A percentile compares a stretch with the other conserved stretches of the same genome.
Evolutionary conservation across 2,113 vertebrate genomes (phyloP).

Genomic region (Ramphastos sulfuratus): DNA sequence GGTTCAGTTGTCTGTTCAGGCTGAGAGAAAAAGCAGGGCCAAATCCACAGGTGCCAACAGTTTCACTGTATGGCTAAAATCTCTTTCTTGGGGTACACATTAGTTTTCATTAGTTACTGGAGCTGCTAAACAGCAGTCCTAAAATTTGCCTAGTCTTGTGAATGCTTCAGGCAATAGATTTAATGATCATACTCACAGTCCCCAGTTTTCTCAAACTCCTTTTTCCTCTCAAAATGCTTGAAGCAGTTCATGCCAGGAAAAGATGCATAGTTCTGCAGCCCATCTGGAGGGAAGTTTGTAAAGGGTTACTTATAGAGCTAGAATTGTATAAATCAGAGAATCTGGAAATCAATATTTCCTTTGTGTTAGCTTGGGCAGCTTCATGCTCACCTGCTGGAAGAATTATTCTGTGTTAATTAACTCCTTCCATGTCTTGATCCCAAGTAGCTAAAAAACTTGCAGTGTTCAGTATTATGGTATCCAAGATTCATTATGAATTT

Average conservation of each 20-base stretch:
- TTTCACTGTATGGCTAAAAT: not conserved
- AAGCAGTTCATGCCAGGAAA: not conserved
- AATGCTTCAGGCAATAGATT: not conserved
- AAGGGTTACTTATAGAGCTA: constrained; percentile 46
- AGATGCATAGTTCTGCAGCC: not conserved
- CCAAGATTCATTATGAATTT: constrained; percentile 47
- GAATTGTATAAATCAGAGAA: not conserved
- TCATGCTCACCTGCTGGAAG: constrained; percentile 31
- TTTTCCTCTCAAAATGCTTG: not conserved
- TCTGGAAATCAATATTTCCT: constrained; percentile 12
- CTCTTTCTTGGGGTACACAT: not conserved
- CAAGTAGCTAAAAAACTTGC: constrained; percentile 17
- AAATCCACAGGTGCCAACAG: not conserved
- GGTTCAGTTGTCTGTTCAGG: not conserved
- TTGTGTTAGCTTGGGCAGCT: constrained; percentile 16
- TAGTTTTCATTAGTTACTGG: not conserved
- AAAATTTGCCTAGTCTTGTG: not conserved
- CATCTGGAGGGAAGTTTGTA: not conserved
- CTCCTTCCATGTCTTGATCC: constrained; percentile 25
- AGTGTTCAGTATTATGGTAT: constrained; percentile 25
- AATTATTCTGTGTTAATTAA: constrained; percentile 17
- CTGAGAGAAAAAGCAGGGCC: not conserved
- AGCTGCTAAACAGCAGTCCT: not conserved
- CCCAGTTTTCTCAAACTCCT: not conserved
- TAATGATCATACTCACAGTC: not conserved